Evolutionary conservation across 2,797 vertebrate genomes (phyloP), one percentile per base, ranked within the genome.

Genomic region (Fistularia commersonii): DNA sequence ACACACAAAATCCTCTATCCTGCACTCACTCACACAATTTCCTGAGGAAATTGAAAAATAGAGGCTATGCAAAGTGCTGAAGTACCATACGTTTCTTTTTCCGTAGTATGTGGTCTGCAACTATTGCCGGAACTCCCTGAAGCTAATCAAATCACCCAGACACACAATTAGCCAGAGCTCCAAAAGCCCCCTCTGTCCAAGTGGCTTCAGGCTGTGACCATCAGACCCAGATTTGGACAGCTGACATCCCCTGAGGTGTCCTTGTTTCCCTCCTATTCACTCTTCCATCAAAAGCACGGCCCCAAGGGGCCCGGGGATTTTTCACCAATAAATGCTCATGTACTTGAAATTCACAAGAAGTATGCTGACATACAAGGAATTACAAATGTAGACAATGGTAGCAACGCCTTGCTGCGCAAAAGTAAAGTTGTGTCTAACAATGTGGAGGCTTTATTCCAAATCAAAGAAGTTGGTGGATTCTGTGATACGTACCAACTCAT

Each of bases 341-440:
- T 80, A 87, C 88, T 89, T 83, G 80, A 81, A 83, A 88, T 87
- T 82, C 81, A 69, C 58, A 64, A 59, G 36, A 15, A 74, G 55
- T 52, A 41, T 15, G 52, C 47, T 37, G 58, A 54, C 70, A 77
- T 76, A 65, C 73, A 64, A 73, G 57, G 82, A 83, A 80, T 89
- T 86, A 87, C 77, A 81, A 66, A 76, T 80, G 81, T 82, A 77
- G 73, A 87, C 83, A 84, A 84, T 56, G 58, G 66, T 66, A 57
- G 66, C 50, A 60, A 42, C 42, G 40, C 68, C 75, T 66, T 63
- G 65, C 74, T 57, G 60, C 67, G 55, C 64, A 15, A 43, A 87
- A 75, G 64, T 76, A 90, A 89, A 89, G 87, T 87, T 89, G 82
- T 82, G 8, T 52, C 57, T 79, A 81, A 77, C 72, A 80, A 23